These are phyloP conservation scores for Numenius arquata DNA, from an alignment of 2,113 vertebrate genomes.

Conservation along the genomic window DNA sequence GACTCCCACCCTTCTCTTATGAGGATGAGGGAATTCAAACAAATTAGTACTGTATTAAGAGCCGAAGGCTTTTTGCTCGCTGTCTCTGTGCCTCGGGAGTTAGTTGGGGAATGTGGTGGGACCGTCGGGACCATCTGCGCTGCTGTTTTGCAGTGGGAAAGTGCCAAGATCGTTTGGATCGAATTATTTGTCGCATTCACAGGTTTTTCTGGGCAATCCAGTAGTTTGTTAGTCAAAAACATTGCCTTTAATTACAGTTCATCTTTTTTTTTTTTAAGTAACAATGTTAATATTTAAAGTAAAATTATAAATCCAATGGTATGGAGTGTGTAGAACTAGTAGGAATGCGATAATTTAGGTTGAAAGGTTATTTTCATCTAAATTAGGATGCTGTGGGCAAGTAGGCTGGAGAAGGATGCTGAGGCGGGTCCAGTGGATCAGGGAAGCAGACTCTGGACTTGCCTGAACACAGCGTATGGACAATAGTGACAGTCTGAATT, in stretches of 20 bases:
- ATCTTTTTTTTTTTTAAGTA: background rate
- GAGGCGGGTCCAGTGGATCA: background rate
- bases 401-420: background rate
- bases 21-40: background rate
- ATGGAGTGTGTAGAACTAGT: rapidly evolving
- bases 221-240: background rate
- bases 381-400: background rate
- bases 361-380: background rate
- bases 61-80: background rate
- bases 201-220: background rate
- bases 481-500: background rate
- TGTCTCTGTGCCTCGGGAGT: background rate
- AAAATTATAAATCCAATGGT: background rate
- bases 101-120: background rate
- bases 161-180: background rate
- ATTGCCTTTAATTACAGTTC: background rate
- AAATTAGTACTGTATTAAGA: background rate
- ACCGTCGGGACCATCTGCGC: background rate
- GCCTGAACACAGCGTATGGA: background rate
- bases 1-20: background rate
- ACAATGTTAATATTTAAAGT: background rate
- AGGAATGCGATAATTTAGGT: background rate
- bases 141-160: background rate
- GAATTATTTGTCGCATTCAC: background rate
- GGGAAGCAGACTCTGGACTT: background rate